Conservation (phyloP, 2,888 invertebrate species). For the Drosophila picticornis region DNA sequence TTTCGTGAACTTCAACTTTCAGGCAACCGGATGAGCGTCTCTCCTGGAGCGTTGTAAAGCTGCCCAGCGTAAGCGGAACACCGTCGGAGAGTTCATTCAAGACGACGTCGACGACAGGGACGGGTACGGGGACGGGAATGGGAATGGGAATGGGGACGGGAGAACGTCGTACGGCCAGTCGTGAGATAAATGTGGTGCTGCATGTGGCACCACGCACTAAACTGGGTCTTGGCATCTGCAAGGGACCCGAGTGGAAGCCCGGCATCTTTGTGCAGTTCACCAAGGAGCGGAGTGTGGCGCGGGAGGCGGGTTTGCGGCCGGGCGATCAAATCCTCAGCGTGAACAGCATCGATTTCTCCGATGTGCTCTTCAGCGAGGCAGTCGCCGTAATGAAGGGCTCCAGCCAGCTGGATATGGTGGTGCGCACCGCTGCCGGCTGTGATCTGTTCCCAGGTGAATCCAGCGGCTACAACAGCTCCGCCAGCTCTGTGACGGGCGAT, state of each 20-base stretch:
- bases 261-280: conserved; percentile 96
- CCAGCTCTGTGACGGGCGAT: conserved; percentile 92
- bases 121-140: neutral
- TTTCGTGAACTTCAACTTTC: neutral
- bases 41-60: conserved; percentile 92
- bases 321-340: conserved; percentile 97
- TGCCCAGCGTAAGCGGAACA: conserved; percentile 77
- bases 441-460: conserved; percentile 93
- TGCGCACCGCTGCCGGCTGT: conserved; percentile 92
- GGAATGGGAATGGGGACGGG: neutral
- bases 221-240: conserved; percentile 94
- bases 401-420: conserved; percentile 90
- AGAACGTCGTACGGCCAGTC: conserved; percentile 79
- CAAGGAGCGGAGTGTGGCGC: conserved; percentile 94
- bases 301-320: conserved; percentile 94
- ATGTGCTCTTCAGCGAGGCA: conserved; percentile 93
- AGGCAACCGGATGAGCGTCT: conserved; percentile 87
- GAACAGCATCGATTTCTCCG: conserved; percentile 92
- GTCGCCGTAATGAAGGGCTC: conserved; percentile 92
- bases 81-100: conserved; percentile 80
- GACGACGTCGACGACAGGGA: conserved; percentile 16
- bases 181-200: conserved; percentile 91
- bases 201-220: conserved; percentile 93
- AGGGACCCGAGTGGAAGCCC: conserved; percentile 94
- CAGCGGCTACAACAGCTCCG: conserved; percentile 93